Evolutionary conservation across 1,140 invertebrate genomes (phyloP).

Genomic region (Brachionus calyciflorus): DNA sequence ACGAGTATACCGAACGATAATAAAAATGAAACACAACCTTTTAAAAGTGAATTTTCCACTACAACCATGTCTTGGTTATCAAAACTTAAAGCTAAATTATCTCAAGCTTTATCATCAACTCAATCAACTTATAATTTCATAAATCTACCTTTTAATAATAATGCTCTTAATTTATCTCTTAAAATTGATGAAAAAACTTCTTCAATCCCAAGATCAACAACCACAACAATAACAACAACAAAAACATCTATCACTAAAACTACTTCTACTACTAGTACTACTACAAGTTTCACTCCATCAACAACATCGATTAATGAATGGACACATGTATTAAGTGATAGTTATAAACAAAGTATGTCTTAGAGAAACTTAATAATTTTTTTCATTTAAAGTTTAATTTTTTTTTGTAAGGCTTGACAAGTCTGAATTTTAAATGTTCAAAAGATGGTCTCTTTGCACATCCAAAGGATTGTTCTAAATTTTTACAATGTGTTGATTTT

Average conservation of each 20-base stretch:
- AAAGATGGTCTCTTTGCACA: conserved; percentile 25
- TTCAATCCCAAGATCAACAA: too few species aligned
- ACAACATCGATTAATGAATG: conserved; percentile 16
- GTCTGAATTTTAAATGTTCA: conserved; percentile 13
- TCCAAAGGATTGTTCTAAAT: conserved; percentile 22
- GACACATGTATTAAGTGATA: conserved; percentile 33
- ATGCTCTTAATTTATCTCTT: not conserved
- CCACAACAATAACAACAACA: not conserved
- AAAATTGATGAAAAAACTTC: not conserved
- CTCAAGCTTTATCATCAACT: conserved; percentile 16
- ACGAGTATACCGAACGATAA: not conserved
- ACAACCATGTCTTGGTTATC: conserved; percentile 11
- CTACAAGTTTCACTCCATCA: not conserved
- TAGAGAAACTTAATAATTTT: too few species aligned
- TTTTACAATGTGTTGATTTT: conserved; percentile 42
- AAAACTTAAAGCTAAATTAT: conserved; percentile 37
- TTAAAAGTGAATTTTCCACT: not conserved
- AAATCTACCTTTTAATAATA: not conserved
- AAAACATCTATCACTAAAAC: not conserved
- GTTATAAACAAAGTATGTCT: conserved; percentile 1
- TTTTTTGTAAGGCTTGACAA: not conserved
- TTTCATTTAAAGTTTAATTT: too few species aligned
- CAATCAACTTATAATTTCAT: not conserved
- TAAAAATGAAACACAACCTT: not conserved
- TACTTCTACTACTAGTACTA: not conserved